phyloP scores from a whole-genome alignment of 2,113 vertebrate genomes.

The Sporophila hypoxantha region DNA sequence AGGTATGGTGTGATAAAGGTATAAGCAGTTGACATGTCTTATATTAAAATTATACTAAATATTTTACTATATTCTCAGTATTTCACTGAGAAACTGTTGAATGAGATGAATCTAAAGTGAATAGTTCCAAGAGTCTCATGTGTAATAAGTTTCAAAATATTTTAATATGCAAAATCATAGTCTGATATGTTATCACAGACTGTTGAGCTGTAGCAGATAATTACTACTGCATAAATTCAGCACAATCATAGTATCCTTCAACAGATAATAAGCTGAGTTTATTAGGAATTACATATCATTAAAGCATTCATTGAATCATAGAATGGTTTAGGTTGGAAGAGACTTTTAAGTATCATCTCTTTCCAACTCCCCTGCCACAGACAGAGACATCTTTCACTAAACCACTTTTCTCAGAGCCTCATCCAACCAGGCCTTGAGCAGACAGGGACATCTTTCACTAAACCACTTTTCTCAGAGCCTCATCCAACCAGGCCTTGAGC shows the following conservation, averaged over 20 bases:
- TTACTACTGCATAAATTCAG: background rate
- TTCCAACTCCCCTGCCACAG: background rate
- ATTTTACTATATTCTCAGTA: background rate
- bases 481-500: background rate
- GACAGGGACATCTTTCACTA: background rate
- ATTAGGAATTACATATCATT: background rate
- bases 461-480: background rate
- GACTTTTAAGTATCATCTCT: background rate
- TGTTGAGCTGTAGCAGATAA: background rate
- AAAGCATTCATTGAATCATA: background rate
- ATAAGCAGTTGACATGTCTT: background rate
- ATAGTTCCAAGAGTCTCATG: background rate
- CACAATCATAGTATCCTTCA: background rate
- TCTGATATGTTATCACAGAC: background rate
- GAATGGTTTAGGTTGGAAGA: background rate
- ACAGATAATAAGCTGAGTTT: background rate
- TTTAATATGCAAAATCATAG: background rate
- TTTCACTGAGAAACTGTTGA: background rate
- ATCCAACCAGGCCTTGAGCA: background rate
- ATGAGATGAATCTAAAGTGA: background rate
- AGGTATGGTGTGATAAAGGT: background rate
- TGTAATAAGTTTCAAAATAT: background rate
- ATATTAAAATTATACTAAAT: background rate
- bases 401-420: background rate
- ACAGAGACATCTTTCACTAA: background rate